These are phyloP conservation scores for Lynx canadensis DNA, from an alignment of 2,113 vertebrate genomes.

Conservation along the genomic window DNA sequence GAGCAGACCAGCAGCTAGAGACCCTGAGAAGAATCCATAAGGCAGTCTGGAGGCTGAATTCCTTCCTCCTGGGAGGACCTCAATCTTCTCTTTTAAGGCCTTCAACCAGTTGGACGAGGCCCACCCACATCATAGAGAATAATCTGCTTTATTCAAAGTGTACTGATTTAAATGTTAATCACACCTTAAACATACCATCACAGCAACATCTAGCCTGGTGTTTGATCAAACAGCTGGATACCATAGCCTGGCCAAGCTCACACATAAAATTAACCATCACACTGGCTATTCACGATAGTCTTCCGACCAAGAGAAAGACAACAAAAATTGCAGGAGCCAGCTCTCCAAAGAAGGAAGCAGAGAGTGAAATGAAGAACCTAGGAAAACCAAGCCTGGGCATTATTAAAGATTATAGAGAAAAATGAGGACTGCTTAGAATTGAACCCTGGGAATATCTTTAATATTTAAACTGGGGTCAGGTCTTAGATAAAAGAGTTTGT, in stretches of 20 bases:
- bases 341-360: neutral
- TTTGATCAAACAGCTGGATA: neutral
- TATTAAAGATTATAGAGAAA: neutral
- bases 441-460: neutral
- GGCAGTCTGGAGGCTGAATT: neutral
- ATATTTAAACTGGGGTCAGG: neutral
- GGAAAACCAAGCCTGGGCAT: neutral
- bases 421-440: neutral
- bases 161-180: slow-evolving; percentile 16
- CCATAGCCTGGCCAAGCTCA: neutral
- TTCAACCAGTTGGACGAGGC: neutral
- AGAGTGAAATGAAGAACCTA: neutral
- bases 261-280: neutral
- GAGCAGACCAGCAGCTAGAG: neutral
- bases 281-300: neutral
- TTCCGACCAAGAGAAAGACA: neutral
- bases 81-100: neutral
- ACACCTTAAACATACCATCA: neutral
- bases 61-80: neutral
- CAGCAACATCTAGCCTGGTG: neutral
- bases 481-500: neutral
- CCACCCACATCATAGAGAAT: neutral
- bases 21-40: neutral
- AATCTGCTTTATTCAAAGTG: slow-evolving; percentile 2
- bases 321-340: neutral